Evolutionary conservation across 1,140 invertebrate genomes (phyloP), one percentile per base, ranked within the genome.

Genomic region (Drosophila bocqueti): DNA sequence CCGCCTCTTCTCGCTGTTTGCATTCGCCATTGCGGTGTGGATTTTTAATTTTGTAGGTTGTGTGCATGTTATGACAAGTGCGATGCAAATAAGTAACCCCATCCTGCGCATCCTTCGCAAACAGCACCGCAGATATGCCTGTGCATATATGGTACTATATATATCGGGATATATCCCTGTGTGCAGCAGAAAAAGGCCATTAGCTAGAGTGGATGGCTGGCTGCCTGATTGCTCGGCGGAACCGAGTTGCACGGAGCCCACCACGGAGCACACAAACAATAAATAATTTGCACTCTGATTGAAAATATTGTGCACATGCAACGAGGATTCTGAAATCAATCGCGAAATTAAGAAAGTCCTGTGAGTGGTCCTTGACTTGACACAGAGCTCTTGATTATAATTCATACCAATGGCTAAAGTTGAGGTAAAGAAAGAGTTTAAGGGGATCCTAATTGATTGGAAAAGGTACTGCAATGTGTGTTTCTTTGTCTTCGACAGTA

Each of bases 1-100:
- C 5, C 24, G 29, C 42, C 21, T 11, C 49, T 10, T 40, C 63
- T 40, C 61, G 42, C 38, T 59, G 61, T 68, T 60, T 76, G 73
- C 63, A 11, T 76, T 47, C 63, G 47, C 63, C 55, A 67, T 76
- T 76, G 63, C 75, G 49, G 52, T 77, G 63, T 81, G 57, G 64
- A 81, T 85, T 84, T 81, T 85, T 74, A 81, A 81, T 81, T 85
- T 85, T 63, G 67, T 66, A 69, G 76, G 55, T 76, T 46, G 75
- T 60, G 52, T 52, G 52, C 66, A 59, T 64, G 71, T 65, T 81
- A 78, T 82, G 63, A 82, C 80, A 82, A 82, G 73, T 77, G 67
- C 60, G 57, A 83, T 65, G 62, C 78, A 74, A 82, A 78, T 82
- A 68, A 61, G 64, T 60, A 57, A 42, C 54, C 40, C 38, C 24